phyloP scores from a whole-genome alignment of 2,888 invertebrate species.

The Neoitamus cyanurus region DNA sequence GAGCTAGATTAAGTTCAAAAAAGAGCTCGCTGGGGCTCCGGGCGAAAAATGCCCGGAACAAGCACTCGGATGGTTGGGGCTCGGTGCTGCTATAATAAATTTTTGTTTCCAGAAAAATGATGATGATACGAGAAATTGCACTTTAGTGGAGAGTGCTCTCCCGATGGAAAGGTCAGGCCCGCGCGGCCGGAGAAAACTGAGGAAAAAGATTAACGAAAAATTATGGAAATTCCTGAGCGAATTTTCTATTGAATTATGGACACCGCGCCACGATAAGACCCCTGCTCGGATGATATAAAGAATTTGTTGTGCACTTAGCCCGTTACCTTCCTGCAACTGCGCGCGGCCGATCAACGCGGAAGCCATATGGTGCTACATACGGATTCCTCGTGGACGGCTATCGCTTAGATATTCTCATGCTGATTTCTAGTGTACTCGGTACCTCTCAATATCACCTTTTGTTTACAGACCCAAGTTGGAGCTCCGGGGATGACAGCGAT shows the following conservation, averaged over 20 bases:
- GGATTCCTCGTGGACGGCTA: neutral
- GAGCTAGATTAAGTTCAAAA: constrained; percentile 25
- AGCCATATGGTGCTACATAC: constrained; percentile 34
- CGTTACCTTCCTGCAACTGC: neutral
- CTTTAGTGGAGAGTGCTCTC: constrained; percentile 51
- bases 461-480: neutral
- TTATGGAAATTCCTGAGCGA: constrained; percentile 45
- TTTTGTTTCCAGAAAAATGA: constrained; percentile 50
- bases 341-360: constrained; percentile 24
- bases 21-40: neutral
- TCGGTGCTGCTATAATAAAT: constrained; percentile 47
- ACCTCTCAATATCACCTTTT: constrained; percentile 6
- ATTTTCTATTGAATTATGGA: constrained; percentile 47
- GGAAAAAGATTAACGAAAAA: constrained; percentile 39
- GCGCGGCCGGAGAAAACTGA: constrained; percentile 22
- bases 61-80: neutral
- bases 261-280: constrained; percentile 28
- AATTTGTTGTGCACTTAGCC: constrained; percentile 40
- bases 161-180: constrained; percentile 44
- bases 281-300: constrained; percentile 33
- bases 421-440: neutral
- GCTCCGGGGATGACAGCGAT: constrained; percentile 1
- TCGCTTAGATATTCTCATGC: constrained; percentile 24
- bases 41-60: constrained; percentile 34
- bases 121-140: constrained; percentile 55